Conservation (phyloP, 2,888 invertebrate species). For the Spisula solida region DNA sequence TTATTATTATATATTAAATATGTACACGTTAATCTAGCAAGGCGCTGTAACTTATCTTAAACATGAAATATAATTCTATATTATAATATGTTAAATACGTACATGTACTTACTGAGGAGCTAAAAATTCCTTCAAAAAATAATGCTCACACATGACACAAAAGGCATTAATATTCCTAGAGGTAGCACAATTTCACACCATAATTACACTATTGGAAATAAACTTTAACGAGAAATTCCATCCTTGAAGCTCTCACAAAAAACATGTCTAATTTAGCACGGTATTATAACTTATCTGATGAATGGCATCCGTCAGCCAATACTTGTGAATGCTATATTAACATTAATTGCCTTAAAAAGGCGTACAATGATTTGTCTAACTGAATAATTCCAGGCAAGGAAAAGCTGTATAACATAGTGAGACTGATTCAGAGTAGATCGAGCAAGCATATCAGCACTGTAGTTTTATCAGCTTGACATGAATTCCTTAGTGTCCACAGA, state of each 20-base stretch:
- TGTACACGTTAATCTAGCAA: no score
- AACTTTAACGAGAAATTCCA: not conserved
- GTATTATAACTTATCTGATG: not conserved
- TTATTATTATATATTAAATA: no score
- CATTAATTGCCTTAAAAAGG: conserved; percentile 12
- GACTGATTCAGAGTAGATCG: not conserved
- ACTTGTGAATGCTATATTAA: not conserved
- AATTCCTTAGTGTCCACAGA: not conserved
- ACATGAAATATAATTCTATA: no score
- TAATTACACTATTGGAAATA: not conserved
- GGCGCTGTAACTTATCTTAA: no score
- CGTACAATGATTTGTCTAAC: not conserved
- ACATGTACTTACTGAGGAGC: no score
- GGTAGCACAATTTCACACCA: conserved; percentile 5
- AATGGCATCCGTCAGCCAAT: not conserved
- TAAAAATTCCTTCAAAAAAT: no score
- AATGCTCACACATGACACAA: not conserved
- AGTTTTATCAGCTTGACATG: not conserved
- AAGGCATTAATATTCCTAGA: not conserved
- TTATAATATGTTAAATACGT: no score
- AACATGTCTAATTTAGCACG: not conserved
- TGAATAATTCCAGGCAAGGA: not conserved
- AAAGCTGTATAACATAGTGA: not conserved
- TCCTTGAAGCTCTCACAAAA: not conserved
- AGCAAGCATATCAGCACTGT: not conserved